A percentile compares a stretch with the other conserved stretches of the same genome.
phyloP scores from a whole-genome alignment of 1,140 invertebrate genomes.

The Drosophila bocki region DNA sequence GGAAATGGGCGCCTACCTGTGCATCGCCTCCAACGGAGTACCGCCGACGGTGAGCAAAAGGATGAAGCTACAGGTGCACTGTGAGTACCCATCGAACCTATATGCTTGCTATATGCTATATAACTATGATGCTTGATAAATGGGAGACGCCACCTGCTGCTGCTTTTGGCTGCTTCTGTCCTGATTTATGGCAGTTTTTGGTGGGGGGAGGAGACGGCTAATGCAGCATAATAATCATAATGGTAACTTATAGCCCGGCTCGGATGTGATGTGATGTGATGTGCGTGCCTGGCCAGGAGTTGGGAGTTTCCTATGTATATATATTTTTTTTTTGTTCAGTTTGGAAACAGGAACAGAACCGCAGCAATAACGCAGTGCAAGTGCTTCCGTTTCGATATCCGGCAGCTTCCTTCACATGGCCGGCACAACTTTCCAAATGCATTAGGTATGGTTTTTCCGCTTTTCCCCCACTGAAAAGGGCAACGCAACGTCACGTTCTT shows the following conservation, averaged over 20 bases:
- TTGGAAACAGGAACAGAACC: conserved; percentile 53
- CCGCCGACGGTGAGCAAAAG: conserved; percentile 92
- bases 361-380: conserved; percentile 77
- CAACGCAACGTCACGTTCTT: conserved; percentile 66
- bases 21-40: conserved; percentile 92
- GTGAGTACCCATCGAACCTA: conserved; percentile 88
- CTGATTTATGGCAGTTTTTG: conserved; percentile 57
- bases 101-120: background rate
- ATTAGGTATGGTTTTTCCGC: conserved; percentile 47
- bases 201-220: conserved; percentile 15
- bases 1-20: conserved; percentile 94
- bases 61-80: conserved; percentile 93
- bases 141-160: conserved; percentile 40
- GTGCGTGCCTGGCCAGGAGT: conserved; percentile 44
- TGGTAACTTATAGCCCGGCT: conserved; percentile 52
- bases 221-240: conserved; percentile 70
- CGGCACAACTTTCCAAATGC: conserved; percentile 71
- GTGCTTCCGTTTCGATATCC: conserved; percentile 83
- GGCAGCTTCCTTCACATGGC: conserved; percentile 60
- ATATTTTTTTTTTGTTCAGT: too few relatives aligned
- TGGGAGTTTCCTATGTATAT: background rate
- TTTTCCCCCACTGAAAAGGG: background rate
- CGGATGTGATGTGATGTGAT: conserved; percentile 40
- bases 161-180: conserved; percentile 32
- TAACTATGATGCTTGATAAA: conserved; percentile 41